Evolutionary conservation across 2,113 vertebrate species (phyloP).

Genomic region (Danio rerio): DNA sequence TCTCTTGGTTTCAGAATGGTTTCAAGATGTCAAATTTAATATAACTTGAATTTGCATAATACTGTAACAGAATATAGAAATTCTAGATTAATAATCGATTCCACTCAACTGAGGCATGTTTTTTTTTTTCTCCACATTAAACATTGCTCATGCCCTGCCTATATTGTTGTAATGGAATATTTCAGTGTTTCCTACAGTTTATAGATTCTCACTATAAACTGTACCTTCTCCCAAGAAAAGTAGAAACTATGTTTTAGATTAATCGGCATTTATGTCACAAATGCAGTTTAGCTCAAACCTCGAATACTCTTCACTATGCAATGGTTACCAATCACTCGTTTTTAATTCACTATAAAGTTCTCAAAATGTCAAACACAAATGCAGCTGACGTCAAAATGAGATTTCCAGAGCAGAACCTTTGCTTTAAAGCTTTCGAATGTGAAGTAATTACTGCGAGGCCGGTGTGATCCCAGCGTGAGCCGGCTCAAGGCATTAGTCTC

Average conservation of each 20-base stretch:
- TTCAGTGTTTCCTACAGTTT: too few relatives aligned
- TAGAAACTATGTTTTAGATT: background rate
- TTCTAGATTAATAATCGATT: too few relatives aligned
- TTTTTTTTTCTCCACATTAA: too few relatives aligned
- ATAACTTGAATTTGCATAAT: too few relatives aligned
- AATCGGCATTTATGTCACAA: background rate
- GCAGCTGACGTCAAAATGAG: slow-evolving; percentile 30
- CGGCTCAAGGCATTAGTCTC: slow-evolving; percentile 42
- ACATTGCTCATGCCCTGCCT: too few relatives aligned
- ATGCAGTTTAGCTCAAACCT: background rate
- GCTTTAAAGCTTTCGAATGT: slow-evolving; percentile 34
- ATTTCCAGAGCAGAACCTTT: slow-evolving; percentile 42
- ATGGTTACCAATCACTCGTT: background rate
- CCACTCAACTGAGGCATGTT: too few relatives aligned
- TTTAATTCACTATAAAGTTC: background rate
- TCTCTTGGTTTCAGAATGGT: too few relatives aligned
- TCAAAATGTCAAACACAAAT: slow-evolving; percentile 1
- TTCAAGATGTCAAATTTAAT: too few relatives aligned
- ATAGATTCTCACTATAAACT: background rate
- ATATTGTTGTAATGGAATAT: too few relatives aligned
- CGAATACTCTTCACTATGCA: background rate
- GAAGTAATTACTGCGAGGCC: slow-evolving; percentile 50
- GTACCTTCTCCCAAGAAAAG: background rate
- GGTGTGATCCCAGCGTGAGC: slow-evolving; percentile 41
- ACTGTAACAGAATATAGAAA: too few relatives aligned